Percentiles rank a stretch among this genome's conserved stretches.
Conservation (phyloP, 2,113 vertebrate species). For the Mus musculus region DNA sequence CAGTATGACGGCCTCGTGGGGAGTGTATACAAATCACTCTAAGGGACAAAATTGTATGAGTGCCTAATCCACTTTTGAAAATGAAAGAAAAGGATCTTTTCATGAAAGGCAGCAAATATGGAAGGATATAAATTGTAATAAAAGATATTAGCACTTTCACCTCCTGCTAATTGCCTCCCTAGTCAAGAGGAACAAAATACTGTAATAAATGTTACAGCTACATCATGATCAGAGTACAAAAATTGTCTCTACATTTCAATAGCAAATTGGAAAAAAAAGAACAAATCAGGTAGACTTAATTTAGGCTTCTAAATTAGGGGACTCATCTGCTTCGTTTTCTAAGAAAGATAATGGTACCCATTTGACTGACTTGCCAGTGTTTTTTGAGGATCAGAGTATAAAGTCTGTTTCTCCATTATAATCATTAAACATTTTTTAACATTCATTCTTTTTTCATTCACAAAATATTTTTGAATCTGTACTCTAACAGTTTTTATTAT, state of each 20-base stretch:
- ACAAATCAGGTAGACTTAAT: conserved; percentile 46
- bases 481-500: conserved; percentile 36
- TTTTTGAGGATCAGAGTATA: conserved; percentile 36
- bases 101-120: conserved; percentile 71
- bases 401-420: conserved; percentile 51
- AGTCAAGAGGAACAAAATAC: conserved; percentile 72
- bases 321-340: conserved; percentile 48
- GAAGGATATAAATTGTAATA: conserved; percentile 73
- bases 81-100: conserved; percentile 72
- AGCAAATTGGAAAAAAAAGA: conserved; percentile 23
- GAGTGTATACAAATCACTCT: conserved; percentile 60
- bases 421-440: conserved; percentile 53
- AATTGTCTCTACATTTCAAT: conserved; percentile 63
- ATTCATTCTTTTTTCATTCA: conserved; percentile 44
- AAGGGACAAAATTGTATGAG: conserved; percentile 71
- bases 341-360: conserved; percentile 37
- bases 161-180: conserved; percentile 74
- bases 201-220: conserved; percentile 66
- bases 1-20: conserved; percentile 61
- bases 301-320: conserved; percentile 20
- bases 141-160: conserved; percentile 74
- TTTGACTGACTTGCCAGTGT: conserved; percentile 16
- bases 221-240: conserved; percentile 51
- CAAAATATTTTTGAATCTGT: conserved; percentile 44
- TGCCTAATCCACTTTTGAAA: conserved; percentile 78